Percentiles rank a stretch among this genome's conserved stretches.
Evolutionary conservation across 1,140 invertebrate genomes (phyloP).

Genomic region (Vanessa tameamea): DNA sequence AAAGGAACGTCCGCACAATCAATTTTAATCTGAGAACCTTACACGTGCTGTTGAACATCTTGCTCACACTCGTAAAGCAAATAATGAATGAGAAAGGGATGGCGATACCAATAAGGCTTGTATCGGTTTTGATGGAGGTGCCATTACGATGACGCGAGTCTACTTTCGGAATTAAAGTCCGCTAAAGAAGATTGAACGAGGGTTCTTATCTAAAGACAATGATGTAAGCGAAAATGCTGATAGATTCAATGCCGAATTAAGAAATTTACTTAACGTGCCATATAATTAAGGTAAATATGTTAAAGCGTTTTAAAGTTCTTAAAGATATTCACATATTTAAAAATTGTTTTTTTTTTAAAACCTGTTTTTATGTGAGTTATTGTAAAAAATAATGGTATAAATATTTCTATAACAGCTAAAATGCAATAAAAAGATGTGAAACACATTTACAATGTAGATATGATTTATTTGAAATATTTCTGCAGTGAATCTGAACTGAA

Average conservation of each 20-base stretch:
- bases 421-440: no score
- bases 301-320: background rate
- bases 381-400: no score
- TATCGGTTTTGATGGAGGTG: constrained; percentile 66
- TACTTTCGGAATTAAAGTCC: constrained; percentile 76
- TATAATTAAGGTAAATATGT: constrained; percentile 15
- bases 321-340: background rate
- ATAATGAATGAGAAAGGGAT: constrained; percentile 46
- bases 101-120: constrained; percentile 52
- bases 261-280: constrained; percentile 10
- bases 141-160: constrained; percentile 72
- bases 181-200: constrained; percentile 75
- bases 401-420: no score
- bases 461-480: no score
- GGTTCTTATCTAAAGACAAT: constrained; percentile 72
- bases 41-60: constrained; percentile 50
- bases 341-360: no score
- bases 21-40: constrained; percentile 74
- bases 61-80: constrained; percentile 30
- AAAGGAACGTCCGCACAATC: constrained; percentile 70
- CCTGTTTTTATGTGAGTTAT: no score
- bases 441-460: no score
- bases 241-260: constrained; percentile 31
- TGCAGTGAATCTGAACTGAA: background rate
- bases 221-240: constrained; percentile 69